Conservation (phyloP, 2,113 vertebrate genomes). For the Callaeas wilsoni region DNA sequence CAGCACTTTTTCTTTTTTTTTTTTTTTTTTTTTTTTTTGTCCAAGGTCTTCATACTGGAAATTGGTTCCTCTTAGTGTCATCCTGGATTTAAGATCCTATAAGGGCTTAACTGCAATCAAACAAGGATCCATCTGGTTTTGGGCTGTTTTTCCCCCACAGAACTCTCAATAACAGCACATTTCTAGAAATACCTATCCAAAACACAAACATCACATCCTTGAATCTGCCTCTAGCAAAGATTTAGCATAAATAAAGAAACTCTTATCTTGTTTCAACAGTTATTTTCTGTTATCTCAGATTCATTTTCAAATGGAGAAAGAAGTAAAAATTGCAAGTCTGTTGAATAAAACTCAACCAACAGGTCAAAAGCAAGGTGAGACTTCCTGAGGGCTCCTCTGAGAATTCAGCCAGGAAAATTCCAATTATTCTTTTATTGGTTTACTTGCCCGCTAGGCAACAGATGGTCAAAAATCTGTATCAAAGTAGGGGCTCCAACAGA, state of each 20-base stretch:
- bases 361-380: slow-evolving; percentile 30
- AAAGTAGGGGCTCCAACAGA: not conserved
- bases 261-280: not conserved
- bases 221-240: not conserved
- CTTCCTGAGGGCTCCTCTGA: not conserved
- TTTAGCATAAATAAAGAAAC: not conserved
- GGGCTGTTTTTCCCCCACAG: too few species aligned
- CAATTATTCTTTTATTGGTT: slow-evolving; percentile 12
- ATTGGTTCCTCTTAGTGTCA: not conserved
- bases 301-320: not conserved
- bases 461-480: not conserved
- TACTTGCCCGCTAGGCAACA: slow-evolving; percentile 14
- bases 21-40: not conserved
- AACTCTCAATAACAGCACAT: not conserved
- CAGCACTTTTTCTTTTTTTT: not conserved
- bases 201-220: not conserved
- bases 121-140: not conserved
- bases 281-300: not conserved
- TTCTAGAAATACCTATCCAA: not conserved
- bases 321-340: not conserved
- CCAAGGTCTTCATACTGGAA: not conserved
- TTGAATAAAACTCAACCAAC: not conserved
- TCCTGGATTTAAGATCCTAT: not conserved
- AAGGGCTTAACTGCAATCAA: not conserved
- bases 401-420: slow-evolving; percentile 2